Evolutionary conservation across 2,888 invertebrate genomes (phyloP), one percentile per base, ranked within the genome.

Genomic region (Dicranocentrus wangi): DNA sequence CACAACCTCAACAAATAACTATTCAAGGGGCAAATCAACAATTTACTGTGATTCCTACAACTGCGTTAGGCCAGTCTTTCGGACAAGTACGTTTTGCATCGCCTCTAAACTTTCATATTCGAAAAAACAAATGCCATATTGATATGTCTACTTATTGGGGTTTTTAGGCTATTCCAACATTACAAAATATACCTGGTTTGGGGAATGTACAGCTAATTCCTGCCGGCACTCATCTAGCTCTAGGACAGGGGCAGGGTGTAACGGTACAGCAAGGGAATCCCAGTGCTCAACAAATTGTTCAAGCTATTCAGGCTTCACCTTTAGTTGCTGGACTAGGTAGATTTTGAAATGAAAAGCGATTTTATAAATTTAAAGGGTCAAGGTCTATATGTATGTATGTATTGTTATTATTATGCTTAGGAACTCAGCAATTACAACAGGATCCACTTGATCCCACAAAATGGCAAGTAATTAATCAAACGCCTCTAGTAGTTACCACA

Each of bases 121-220:
- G n/a, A n/a, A n/a, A n/a, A n/a, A n/a, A n/a, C n/a, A n/a, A n/a
- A n/a, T n/a, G n/a, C n/a, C n/a, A n/a, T n/a, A n/a, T n/a, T n/a
- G n/a, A n/a, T n/a, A n/a, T n/a, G n/a, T n/a, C n/a, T n/a, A n/a
- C 43, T 65, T 51, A 2, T 60, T 43, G n/a, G n/a, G n/a, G n/a
- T n/a, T 55, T 55, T n/a, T 19, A 81, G 76, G 60, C 76, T 23
- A 39, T 71, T 27, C 66, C 73, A 39, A 93, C 92, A 3, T 92
- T 95, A 82, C 94, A 94, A 88, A 91, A 91, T 87, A 91, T 94
- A 84, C 93, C 94, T 80, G 95, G 95, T 1, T 87, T 94, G 60
- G 93, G 94, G 2, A 94, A 95, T 85, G 94, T 96, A 17, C 96
- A 96, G 89, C 91, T 95, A 25, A 94, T 94, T 80, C 93, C 94